Percentiles rank a stretch among this genome's conserved stretches.
These are phyloP conservation scores for Micromys minutus DNA, from an alignment of 2,113 vertebrate species.

Conservation along the genomic window DNA sequence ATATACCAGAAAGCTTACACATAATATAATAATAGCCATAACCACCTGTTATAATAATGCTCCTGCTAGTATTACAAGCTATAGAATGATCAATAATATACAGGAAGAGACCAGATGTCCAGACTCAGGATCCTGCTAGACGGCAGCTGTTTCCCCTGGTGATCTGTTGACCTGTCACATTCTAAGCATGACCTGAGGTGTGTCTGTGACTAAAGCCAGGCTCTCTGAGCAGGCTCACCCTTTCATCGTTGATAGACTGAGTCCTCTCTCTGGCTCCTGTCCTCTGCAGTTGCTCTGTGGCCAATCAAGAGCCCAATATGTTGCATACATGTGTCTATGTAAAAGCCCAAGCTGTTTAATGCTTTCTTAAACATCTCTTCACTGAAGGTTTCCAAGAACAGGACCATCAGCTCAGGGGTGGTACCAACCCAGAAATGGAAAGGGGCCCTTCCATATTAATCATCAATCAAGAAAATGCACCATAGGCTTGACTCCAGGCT, in stretches of 20 bases:
- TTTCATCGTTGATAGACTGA: accelerated
- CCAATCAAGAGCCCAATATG: accelerated
- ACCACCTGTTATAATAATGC: not conserved
- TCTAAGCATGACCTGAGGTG: not conserved
- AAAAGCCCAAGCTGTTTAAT: not conserved
- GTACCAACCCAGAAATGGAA: not conserved
- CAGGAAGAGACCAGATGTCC: not conserved
- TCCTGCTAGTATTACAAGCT: not conserved
- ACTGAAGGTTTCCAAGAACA: not conserved
- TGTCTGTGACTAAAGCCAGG: not conserved
- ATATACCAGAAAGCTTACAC: not conserved
- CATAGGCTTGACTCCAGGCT: not conserved
- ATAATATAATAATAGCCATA: not conserved
- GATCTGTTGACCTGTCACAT: not conserved
- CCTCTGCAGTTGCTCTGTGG: not conserved
- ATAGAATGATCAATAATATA: not conserved
- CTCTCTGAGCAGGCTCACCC: not conserved
- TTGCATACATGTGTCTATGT: not conserved
- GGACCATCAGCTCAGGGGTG: not conserved
- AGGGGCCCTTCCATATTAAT: not conserved
- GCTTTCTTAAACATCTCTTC: not conserved
- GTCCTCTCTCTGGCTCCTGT: not conserved
- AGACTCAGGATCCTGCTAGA: not conserved
- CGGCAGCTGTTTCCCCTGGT: not conserved
- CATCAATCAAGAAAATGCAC: not conserved